Evolutionary conservation across 2,888 invertebrate species (phyloP), one percentile per base, ranked within the genome.

Genomic region (Caenorhabditis macrosperma): DNA sequence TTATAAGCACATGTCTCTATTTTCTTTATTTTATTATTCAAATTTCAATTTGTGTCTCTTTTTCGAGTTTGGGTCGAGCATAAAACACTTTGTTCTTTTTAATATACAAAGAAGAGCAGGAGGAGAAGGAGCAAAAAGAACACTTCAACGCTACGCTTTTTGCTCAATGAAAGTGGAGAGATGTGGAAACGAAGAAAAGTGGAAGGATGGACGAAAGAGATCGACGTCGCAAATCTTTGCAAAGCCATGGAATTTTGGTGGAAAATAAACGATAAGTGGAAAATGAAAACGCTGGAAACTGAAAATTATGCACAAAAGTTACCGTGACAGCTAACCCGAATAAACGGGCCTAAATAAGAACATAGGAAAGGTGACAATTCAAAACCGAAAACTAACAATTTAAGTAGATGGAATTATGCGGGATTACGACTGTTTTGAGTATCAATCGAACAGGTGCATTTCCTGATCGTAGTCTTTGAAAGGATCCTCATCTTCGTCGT

Each of bases 381-480:
- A 4, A 17, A 17, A 17, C 20, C 7, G 46, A 4, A 17, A 20
- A 7, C n/a, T 7, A 5, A 17, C 7, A 33, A 35, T 17, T 33
- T 60, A 7, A 2, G 28, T 12, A 26, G n/a, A 44, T n/a, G n/a
- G 26, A 6, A 52, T 26, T 26, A 9, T 52, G 24, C n/a, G 26
- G 1, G 7, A 3, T 6, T 9, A 26, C 24, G 20, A 38, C 22
- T 38, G 24, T 26, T 22, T 44, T n/a, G 22, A 9, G 17, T 5
- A 26, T 77, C 26, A 75, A n/a, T 75, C 79, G 48, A 80, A 80
- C 12, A 75, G 30, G 41, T 68, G 57, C 68, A 80, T 64, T 33
- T 79, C 79, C 33, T 74, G 79, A 54, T 74, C 79, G 30, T 64
- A 63, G 24, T 79, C 63, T 38, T 79, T 79, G 35, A 68, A 67